Conservation (phyloP, 2,888 invertebrate genomes). For the Mythimna vitellina region DNA sequence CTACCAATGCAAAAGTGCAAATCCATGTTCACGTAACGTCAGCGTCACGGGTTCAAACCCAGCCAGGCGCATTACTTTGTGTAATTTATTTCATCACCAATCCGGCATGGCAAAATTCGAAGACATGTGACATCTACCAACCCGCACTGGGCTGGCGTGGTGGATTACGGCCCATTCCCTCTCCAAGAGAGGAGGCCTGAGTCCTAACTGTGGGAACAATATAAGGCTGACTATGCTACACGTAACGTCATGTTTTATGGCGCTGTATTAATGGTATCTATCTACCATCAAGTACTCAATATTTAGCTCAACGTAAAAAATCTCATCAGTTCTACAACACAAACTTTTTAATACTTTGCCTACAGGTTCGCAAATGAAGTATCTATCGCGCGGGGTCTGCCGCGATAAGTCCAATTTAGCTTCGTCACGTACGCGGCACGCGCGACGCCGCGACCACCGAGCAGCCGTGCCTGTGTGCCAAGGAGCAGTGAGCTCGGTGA, state of each 20-base stretch:
- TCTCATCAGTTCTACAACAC: constrained; percentile 32
- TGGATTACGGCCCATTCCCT: too few relatives aligned
- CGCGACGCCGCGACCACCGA: background rate
- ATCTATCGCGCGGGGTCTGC: constrained; percentile 47
- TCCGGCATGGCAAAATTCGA: too few relatives aligned
- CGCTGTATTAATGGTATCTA: background rate
- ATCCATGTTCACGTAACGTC: background rate
- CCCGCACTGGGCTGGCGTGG: too few relatives aligned
- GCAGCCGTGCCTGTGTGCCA: background rate
- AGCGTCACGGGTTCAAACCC: too few relatives aligned
- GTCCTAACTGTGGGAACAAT: too few relatives aligned
- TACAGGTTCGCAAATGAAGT: constrained; percentile 64
- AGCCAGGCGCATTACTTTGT: too few relatives aligned
- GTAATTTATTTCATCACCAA: too few relatives aligned
- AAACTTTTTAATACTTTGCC: constrained; percentile 40
- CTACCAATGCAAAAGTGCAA: too few relatives aligned
- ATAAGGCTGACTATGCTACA: too few relatives aligned
- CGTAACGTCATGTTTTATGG: background rate
- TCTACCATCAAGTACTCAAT: background rate
- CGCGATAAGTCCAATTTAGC: constrained; percentile 80
- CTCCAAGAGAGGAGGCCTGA: too few relatives aligned
- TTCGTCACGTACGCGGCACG: constrained; percentile 73
- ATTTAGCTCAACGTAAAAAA: constrained; percentile 18
- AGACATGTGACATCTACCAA: too few relatives aligned
- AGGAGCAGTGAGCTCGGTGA: constrained; percentile 15